Conservation (phyloP, 2,113 vertebrate genomes). For the Psephotus haematonotus region DNA sequence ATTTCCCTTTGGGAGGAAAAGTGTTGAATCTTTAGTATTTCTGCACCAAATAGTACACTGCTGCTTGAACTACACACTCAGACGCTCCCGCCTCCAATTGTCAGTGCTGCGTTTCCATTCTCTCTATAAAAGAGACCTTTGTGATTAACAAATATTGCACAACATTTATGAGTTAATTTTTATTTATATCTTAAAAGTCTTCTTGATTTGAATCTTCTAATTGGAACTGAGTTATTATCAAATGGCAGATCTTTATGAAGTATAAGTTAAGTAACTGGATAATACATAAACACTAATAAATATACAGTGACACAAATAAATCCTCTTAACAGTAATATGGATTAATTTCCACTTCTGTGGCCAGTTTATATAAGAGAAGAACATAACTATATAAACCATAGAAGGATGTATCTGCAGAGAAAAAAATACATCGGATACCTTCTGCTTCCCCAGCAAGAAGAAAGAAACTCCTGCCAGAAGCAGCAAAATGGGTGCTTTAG, state of each 20-base stretch:
- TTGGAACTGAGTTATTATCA: not conserved
- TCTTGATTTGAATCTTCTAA: not conserved
- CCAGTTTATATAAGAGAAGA: not conserved
- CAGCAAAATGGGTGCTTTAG: not conserved
- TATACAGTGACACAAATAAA: not conserved
- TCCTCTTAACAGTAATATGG: not conserved
- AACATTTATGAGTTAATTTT: not conserved
- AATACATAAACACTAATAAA: not conserved
- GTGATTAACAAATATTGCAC: not conserved
- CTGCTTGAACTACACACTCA: not conserved
- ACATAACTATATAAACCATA: not conserved
- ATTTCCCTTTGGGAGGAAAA: not conserved
- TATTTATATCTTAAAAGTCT: not conserved
- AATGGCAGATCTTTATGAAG: not conserved
- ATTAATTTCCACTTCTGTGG: not conserved
- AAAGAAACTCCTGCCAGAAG: not conserved
- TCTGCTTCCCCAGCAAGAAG: not conserved
- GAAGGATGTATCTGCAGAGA: not conserved
- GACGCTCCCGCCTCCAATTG: not conserved
- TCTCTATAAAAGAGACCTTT: not conserved
- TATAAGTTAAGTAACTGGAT: not conserved
- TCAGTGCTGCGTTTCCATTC: not conserved
- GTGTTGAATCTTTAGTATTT: not conserved
- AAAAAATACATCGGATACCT: not conserved
- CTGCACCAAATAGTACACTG: not conserved